phyloP scores from a whole-genome alignment of 64 coral and sea anemone species.

The Astreopora myriophthalma region DNA sequence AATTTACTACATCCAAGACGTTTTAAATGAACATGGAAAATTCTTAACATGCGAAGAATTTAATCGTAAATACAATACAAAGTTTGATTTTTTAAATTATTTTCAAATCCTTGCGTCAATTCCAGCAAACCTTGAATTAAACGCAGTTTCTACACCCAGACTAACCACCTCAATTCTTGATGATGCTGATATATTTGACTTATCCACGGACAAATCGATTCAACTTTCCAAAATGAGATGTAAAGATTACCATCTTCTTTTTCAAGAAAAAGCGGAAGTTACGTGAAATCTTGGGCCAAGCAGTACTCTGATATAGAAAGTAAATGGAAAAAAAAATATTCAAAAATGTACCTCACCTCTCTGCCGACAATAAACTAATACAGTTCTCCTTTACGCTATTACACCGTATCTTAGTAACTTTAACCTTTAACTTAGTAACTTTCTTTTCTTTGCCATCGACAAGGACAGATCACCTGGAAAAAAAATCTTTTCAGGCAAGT shows the following conservation, averaged over 20 bases:
- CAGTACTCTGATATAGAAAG: background rate
- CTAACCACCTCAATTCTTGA: background rate
- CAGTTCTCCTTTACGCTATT: background rate
- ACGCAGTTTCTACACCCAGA: background rate
- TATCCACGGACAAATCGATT: background rate
- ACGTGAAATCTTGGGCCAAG: background rate
- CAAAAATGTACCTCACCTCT: background rate
- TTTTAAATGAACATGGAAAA: background rate
- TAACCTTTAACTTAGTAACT: too few species aligned
- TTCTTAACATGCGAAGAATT: background rate
- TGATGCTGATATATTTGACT: background rate
- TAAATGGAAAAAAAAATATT: background rate
- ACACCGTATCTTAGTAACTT: background rate
- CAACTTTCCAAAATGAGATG: background rate
- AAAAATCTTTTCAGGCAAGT: too few species aligned
- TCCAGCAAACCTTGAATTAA: background rate
- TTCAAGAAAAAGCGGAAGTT: background rate
- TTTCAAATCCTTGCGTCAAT: background rate
- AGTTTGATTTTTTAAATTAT: background rate
- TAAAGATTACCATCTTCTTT: background rate
- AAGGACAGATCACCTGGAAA: too few species aligned
- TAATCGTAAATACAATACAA: background rate
- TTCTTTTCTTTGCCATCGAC: too few species aligned
- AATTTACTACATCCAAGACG: background rate
- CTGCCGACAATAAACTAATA: background rate